Percentiles rank a stretch among this genome's conserved stretches.
phyloP scores from a whole-genome alignment of 2,797 vertebrate genomes.

The Emydoidea blandingii region DNA sequence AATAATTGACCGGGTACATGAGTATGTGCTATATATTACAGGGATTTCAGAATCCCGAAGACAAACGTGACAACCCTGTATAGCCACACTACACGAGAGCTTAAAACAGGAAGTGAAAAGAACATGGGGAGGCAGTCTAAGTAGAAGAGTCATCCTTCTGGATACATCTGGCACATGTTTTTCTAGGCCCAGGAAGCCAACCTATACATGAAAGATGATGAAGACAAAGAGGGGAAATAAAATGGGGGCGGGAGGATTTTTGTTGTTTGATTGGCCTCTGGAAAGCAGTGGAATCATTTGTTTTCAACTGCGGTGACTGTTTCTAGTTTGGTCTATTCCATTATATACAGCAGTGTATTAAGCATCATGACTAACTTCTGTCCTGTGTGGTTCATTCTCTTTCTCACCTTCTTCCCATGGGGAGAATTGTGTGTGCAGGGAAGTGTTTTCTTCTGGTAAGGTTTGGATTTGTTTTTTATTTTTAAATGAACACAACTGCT shows the following conservation, averaged over 20 bases:
- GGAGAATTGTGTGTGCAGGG: neutral
- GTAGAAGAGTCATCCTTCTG: no score
- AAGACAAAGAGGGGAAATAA: no score
- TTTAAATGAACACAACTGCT: neutral
- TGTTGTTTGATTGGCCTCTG: no score
- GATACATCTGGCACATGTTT: no score
- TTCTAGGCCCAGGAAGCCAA: no score
- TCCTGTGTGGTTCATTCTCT: neutral
- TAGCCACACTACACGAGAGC: neutral
- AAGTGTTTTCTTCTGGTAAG: neutral
- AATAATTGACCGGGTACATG: neutral
- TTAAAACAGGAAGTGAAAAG: neutral
- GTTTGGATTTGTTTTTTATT: neutral
- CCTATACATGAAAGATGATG: no score
- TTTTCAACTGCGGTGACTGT: neutral
- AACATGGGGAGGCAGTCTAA: no score
- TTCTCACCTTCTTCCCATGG: neutral
- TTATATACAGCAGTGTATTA: neutral
- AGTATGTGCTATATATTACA: fast-evolving
- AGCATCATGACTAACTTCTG: neutral
- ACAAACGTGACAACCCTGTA: neutral
- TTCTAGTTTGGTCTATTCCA: neutral
- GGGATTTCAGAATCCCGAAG: neutral
- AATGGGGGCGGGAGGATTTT: fast-evolving
- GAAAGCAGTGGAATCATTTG: no score